Evolutionary conservation across 2,797 vertebrate genomes (phyloP).

Genomic region (Pipistrellus pygmaeus): DNA sequence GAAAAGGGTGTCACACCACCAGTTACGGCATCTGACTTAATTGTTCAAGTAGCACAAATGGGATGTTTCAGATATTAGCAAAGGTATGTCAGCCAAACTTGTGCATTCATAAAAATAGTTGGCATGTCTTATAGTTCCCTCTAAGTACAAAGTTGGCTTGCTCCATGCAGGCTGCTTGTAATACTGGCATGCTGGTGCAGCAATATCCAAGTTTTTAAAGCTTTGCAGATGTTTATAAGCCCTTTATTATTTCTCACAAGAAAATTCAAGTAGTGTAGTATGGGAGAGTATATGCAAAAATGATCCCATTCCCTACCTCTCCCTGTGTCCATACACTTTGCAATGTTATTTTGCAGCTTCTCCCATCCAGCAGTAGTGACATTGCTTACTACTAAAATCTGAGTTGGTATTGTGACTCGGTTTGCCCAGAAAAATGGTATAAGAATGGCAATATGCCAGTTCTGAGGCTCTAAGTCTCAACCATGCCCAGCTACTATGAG

Average conservation of each 20-base stretch:
- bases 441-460: neutral
- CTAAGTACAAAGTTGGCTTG: conserved; percentile 64
- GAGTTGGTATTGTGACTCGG: neutral
- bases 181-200: neutral
- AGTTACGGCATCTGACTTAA: conserved; percentile 14
- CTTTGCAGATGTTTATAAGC: conserved; percentile 56
- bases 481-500: neutral
- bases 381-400: neutral
- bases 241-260: conserved; percentile 48
- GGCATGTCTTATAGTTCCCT: conserved; percentile 24
- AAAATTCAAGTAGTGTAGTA: neutral
- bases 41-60: conserved; percentile 65
- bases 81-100: conserved; percentile 14
- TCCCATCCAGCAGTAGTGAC: neutral
- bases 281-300: neutral
- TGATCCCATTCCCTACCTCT: neutral
- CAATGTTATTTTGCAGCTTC: neutral
- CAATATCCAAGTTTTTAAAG: conserved; percentile 44
- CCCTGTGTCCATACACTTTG: neutral
- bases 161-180: neutral
- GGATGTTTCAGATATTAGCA: conserved; percentile 5
- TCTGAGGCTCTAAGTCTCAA: neutral
- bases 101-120: conserved; percentile 64
- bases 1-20: neutral
- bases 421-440: neutral